A percentile compares a stretch with the other conserved stretches of the same genome.
phyloP scores from a whole-genome alignment of 2,797 vertebrate species.

The Propithecus deckenii region DNA sequence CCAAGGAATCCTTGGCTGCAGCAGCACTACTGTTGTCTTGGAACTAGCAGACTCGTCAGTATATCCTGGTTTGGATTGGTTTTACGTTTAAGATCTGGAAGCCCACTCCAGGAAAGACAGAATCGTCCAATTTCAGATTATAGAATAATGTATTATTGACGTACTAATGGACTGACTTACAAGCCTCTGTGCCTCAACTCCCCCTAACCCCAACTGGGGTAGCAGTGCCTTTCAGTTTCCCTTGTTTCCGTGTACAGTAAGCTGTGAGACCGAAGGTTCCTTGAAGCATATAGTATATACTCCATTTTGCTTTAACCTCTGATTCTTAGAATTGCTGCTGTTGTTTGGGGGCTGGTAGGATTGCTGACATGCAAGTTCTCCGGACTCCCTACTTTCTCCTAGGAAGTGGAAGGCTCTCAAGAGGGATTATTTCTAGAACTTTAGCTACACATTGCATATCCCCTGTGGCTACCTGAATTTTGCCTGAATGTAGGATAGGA shows the following conservation, averaged over 20 bases:
- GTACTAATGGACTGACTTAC: background rate
- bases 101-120: slow-evolving; percentile 27
- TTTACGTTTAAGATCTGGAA: slow-evolving; percentile 38
- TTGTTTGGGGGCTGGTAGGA: background rate
- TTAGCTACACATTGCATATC: background rate
- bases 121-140: background rate
- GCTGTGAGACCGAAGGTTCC: background rate
- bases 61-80: background rate
- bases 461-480: background rate
- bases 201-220: accelerated
- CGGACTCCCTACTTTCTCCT: background rate
- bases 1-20: slow-evolving; percentile 32
- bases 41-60: slow-evolving; percentile 30
- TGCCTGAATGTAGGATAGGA: background rate
- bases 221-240: background rate
- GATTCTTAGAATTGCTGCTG: background rate
- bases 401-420: slow-evolving; percentile 4
- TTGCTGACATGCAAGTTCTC: background rate
- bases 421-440: slow-evolving; percentile 8
- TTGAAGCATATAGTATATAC: background rate
- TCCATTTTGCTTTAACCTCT: background rate
- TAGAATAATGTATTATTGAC: background rate
- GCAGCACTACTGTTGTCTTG: slow-evolving; percentile 42
- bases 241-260: background rate
- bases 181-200: background rate